phyloP scores from a whole-genome alignment of 2,113 vertebrate species.

The Morone chrysops region DNA sequence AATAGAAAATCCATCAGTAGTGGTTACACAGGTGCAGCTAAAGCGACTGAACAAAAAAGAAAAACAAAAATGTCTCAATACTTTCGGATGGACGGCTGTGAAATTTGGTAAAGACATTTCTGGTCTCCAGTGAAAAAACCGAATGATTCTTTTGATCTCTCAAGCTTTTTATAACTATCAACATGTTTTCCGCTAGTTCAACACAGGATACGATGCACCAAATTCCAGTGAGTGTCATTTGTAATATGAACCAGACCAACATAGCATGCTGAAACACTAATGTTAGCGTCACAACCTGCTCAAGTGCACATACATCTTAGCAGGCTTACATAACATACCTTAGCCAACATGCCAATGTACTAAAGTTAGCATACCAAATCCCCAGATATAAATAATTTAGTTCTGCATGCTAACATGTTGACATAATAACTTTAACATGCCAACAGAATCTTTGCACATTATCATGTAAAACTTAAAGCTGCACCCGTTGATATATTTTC shows the following conservation, averaged over 20 bases:
- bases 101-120: background rate
- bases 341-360: background rate
- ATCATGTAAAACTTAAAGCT: background rate
- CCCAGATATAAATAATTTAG: too few relatives aligned
- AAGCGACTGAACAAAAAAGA: background rate
- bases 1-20: conserved; percentile 1
- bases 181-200: background rate
- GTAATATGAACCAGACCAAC: background rate
- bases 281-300: background rate
- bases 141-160: background rate
- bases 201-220: background rate
- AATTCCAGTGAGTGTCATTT: background rate
- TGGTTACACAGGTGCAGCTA: conserved; percentile 1
- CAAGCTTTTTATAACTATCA: conserved; percentile 11
- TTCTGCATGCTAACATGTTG: too few relatives aligned
- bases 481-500: background rate
- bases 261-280: background rate
- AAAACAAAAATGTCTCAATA: background rate
- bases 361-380: background rate
- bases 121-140: conserved; percentile 1
- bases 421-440: background rate
- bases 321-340: background rate
- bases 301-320: background rate
- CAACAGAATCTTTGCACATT: background rate
- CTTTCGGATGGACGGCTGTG: background rate